phyloP scores from a whole-genome alignment of 2,113 vertebrate genomes.

The Brienomyrus longianalis region DNA sequence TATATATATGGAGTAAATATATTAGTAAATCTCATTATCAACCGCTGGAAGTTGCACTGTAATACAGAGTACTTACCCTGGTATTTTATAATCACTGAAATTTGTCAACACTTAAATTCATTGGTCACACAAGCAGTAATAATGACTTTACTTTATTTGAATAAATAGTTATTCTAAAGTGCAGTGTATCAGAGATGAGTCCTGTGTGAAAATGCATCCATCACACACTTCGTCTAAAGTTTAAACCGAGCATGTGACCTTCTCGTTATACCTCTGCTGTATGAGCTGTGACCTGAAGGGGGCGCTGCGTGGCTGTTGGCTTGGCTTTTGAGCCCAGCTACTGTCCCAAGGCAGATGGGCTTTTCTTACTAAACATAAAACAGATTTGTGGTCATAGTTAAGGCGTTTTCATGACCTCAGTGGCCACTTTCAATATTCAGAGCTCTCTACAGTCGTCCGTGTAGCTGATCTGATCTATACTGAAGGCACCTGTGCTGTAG shows the following conservation, averaged over 20 bases:
- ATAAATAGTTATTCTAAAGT: not conserved
- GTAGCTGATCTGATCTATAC: not conserved
- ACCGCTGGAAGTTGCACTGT: not conserved
- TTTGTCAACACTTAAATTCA: not conserved
- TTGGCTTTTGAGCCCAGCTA: not conserved
- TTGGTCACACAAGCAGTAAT: not conserved
- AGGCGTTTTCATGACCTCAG: not conserved
- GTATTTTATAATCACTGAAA: not conserved
- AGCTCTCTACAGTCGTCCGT: not conserved
- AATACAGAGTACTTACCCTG: not conserved
- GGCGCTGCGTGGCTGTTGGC: not conserved
- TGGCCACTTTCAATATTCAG: not conserved
- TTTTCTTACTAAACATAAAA: not conserved
- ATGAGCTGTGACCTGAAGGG: not conserved
- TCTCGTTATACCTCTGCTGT: not conserved
- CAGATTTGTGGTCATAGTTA: not conserved
- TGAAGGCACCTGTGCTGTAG: not conserved
- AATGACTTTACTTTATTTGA: not conserved
- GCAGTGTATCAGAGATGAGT: not conserved
- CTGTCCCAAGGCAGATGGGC: not conserved
- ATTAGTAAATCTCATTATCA: not conserved
- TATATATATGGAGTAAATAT: no score
- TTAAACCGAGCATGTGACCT: not conserved
- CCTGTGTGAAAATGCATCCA: not conserved
- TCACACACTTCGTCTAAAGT: not conserved